Evolutionary conservation across 1,140 invertebrate genomes (phyloP), one percentile per base, ranked within the genome.

Genomic region (Atta cephalotes): DNA sequence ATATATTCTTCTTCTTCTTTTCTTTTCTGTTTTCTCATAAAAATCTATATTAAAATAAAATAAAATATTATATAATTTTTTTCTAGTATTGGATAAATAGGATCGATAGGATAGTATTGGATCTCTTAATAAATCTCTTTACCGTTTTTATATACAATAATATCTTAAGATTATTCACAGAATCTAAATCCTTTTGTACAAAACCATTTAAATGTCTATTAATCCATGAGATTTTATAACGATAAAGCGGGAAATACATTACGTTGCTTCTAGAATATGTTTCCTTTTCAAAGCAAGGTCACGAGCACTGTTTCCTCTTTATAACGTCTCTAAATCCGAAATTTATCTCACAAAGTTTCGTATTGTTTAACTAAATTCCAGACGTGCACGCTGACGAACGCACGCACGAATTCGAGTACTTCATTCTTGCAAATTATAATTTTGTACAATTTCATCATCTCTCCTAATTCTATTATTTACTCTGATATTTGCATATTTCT

Each of bases 251-350:
- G 63, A 62, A 84, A 76, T 62, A 18, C 21, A 51, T 84, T 62
- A 63, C 25, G 1, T 63, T 9, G 18, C 35, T 62, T 35, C 35
- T 14, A 62, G 39, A 58, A 71, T 45, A 18, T 7, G 16, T 21
- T 49, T 45, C n/a, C 25, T 84, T 84, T 84, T 63, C 68, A 84
- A 76, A 84, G 70, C 80, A 82, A 74, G 35, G 53, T 82, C 80
- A 79, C 16, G 45, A 68, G n/a, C 63, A 56, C 12, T 6, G n/a
- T 72, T 25, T 18, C 31, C 56, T 14, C 25, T 84, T 76, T 74
- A 51, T 74, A 18, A 74, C 31, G 25, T 63, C 39, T 49, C 70
- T 74, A 76, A 84, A 62, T 74, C 39, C 25, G 56, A 49, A 84
- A 84, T 76, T 58, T 62, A 56, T 63, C 62, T 84, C 70, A 16